Base-by-base conservation (phyloP, 2,113 vertebrate species). In the Cyprinodon brontotheroides region DNA sequence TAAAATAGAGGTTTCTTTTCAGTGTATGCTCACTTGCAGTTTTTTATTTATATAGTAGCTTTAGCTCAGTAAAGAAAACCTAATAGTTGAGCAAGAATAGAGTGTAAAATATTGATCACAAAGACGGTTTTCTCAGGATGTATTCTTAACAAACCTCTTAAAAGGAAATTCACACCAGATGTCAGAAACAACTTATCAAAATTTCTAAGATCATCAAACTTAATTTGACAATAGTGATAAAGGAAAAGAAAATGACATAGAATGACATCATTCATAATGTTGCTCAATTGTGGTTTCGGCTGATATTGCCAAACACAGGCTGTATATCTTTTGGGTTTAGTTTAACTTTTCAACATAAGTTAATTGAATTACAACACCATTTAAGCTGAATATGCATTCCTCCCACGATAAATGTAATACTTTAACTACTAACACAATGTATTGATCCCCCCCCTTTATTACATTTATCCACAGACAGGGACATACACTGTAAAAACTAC, bases 401-500 rank as follows among this genome's bases (percentile, higher is more conserved):
- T 15, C 15, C 13, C 48, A 5, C 13, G 6, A 50, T 15, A 57
- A 57, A 57, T 57, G 17, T 57, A 20, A 57, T n/a, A 57, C 50
- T 20, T 57, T n/a, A 57, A 15, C 15, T 20, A 17, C n/a, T 57
- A 15, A 43, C 11, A 12, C 64, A 65, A 53, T 13, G 41, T 11
- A 3, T 20, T 61, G 40, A 61, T 11, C 29, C 29, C 29, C 29
- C 29, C 29, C 29, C 29, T 29, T 69, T 64, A 64, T 10, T 57
- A 45, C 4, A 67, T 36, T 48, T 2, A 39, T 40, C 65, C 45
- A 20, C 47, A 93, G 93, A 84, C 74, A 22, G 50, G 69, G 15
- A 73, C 61, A 11, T 92, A 90, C 75, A 82, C 29, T 0, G 13
- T 94, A 4, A 83, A 78, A 61, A 86, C 75, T 17, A 40, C 13